phyloP scores from a whole-genome alignment of 2,888 invertebrate genomes.

The Gasteruption jaculator region DNA sequence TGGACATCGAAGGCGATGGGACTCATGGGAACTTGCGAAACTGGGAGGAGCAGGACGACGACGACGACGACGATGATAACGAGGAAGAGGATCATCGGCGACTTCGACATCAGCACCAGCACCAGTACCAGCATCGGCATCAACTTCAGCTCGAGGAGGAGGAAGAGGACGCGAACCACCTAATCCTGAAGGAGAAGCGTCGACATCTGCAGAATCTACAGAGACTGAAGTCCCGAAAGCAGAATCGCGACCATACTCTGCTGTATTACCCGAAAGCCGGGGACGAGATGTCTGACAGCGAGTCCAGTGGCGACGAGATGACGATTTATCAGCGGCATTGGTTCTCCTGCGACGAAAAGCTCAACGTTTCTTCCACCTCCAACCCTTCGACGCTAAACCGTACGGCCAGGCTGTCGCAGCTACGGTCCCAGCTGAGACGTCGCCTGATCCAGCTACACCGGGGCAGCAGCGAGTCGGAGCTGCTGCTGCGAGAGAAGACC shows the following conservation, averaged over 20 bases:
- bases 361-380: too few relatives aligned
- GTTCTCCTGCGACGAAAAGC: conserved; percentile 45
- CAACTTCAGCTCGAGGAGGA: too few relatives aligned
- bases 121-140: too few relatives aligned
- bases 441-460: conserved; percentile 52
- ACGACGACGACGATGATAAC: too few relatives aligned
- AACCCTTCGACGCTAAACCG: conserved; percentile 33
- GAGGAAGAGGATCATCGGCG: too few relatives aligned
- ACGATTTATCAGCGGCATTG: conserved; percentile 50
- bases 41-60: too few relatives aligned
- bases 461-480: conserved; percentile 40
- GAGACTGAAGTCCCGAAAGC: conserved; percentile 32
- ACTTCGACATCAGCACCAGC: too few relatives aligned
- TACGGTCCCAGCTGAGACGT: conserved; percentile 51
- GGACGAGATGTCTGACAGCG: conserved; percentile 52
- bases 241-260: conserved; percentile 44
- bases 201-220: conserved; percentile 30
- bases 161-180: too few relatives aligned
- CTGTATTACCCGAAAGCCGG: conserved; percentile 48
- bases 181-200: too few relatives aligned
- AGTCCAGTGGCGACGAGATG: conserved; percentile 50
- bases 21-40: neutral
- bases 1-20: conserved; percentile 13
- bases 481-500: conserved; percentile 34
- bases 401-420: conserved; percentile 42